Percentiles rank a stretch among this genome's conserved stretches.
Conservation (phyloP, 2,113 vertebrate species). For the Patagioenas fasciata region DNA sequence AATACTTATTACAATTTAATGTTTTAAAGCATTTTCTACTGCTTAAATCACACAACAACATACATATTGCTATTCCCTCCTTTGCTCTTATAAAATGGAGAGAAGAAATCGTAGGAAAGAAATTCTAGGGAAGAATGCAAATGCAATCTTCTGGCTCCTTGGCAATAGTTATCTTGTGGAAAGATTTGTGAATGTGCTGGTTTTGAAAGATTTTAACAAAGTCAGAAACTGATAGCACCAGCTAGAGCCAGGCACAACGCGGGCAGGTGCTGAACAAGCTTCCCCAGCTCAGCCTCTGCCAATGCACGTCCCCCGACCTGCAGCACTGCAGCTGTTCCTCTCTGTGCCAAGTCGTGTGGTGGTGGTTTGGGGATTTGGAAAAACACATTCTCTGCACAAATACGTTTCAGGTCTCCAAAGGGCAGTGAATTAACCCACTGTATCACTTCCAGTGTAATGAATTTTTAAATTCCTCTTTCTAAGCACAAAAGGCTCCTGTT, state of each 20-base stretch:
- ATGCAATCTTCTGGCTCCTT: not conserved
- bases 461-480: conserved; percentile 17
- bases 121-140: not conserved
- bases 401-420: not conserved
- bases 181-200: not conserved
- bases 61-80: not conserved
- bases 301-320: not conserved
- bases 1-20: not conserved
- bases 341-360: not conserved
- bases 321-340: conserved; percentile 29
- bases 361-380: conserved; percentile 4
- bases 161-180: not conserved
- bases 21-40: not conserved
- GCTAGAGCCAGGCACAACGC: not conserved
- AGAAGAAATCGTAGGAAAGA: not conserved
- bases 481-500: conserved; percentile 62
- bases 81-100: not conserved
- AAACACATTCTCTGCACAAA: not conserved
- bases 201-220: not conserved
- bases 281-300: not conserved
- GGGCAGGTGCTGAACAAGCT: conserved; percentile 55
- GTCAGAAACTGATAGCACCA: not conserved
- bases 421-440: conserved; percentile 26
- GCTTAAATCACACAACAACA: not conserved
- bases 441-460: conserved; percentile 10